A percentile compares a stretch with the other conserved stretches of the same genome.
Evolutionary conservation across 2,888 invertebrate genomes (phyloP).

Genomic region (Drosophila kokeensis): DNA sequence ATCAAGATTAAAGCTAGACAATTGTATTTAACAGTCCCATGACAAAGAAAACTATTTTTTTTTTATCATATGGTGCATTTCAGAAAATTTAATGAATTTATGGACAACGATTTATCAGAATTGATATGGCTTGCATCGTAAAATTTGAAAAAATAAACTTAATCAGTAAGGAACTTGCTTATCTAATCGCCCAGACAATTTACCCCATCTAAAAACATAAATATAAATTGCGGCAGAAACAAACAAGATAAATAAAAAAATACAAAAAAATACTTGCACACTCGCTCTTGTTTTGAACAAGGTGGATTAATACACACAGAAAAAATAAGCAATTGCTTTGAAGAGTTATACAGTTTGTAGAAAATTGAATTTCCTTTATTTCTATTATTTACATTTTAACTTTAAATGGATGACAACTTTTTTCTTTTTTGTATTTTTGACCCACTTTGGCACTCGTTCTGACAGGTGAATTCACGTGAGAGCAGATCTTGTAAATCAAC

Average conservation of each 20-base stretch:
- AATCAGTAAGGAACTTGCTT: slow-evolving; percentile 37
- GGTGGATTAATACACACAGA: slow-evolving; percentile 15
- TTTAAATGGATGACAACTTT: background rate
- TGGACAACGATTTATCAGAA: slow-evolving; percentile 1
- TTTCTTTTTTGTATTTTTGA: background rate
- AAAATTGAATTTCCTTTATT: background rate
- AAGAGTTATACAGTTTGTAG: background rate
- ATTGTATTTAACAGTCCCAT: slow-evolving; percentile 36
- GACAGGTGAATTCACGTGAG: slow-evolving; percentile 41
- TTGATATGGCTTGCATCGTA: slow-evolving; percentile 38
- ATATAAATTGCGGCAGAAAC: slow-evolving; percentile 49
- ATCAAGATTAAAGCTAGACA: slow-evolving; percentile 28
- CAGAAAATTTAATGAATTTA: background rate
- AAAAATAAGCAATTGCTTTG: background rate
- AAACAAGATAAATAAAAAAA: slow-evolving; percentile 55
- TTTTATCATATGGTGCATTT: background rate
- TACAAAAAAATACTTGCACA: slow-evolving; percentile 19
- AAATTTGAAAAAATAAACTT: slow-evolving; percentile 19
- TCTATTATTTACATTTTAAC: background rate
- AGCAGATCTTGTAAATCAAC: slow-evolving; percentile 37
- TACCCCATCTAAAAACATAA: slow-evolving; percentile 47
- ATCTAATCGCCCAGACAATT: slow-evolving; percentile 54
- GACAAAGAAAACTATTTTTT: background rate
- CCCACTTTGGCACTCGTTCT: slow-evolving; percentile 30
- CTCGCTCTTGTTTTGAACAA: slow-evolving; percentile 1